These are phyloP conservation scores for Cladopsammia gracilis DNA, from an alignment of 64 coral and sea anemone species.

Conservation along the genomic window DNA sequence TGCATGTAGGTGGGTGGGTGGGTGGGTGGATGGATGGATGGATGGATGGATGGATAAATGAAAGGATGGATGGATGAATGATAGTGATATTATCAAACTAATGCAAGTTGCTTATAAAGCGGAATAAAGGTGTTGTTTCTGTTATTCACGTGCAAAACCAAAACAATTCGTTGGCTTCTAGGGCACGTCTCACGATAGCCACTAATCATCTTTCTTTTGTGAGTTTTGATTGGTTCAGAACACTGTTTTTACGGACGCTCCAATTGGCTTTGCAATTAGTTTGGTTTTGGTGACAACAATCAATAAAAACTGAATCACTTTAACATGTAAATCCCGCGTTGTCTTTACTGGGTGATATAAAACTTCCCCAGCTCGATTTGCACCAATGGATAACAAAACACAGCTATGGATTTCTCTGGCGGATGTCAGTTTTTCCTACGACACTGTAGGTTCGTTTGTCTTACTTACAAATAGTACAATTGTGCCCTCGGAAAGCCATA, in stretches of 20 bases:
- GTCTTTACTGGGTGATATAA: not conserved
- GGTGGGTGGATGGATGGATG: too few relatives aligned
- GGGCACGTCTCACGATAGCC: too few relatives aligned
- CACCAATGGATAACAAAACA: not conserved
- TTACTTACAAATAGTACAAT: conserved; percentile 9
- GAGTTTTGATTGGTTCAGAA: not conserved
- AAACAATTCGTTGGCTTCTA: too few relatives aligned
- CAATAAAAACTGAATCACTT: too few relatives aligned
- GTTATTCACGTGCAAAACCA: too few relatives aligned
- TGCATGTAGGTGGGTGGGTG: too few relatives aligned
- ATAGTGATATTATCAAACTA: too few relatives aligned
- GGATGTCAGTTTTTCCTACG: not conserved
- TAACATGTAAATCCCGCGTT: not conserved
- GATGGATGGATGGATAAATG: too few relatives aligned
- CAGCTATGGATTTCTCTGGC: not conserved
- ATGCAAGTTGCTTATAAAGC: too few relatives aligned
- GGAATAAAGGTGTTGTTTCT: too few relatives aligned
- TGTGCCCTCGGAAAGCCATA: not conserved
- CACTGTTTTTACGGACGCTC: not conserved
- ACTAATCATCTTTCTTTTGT: too few relatives aligned
- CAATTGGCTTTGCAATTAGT: not conserved
- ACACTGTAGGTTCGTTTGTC: not conserved
- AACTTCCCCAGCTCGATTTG: not conserved
- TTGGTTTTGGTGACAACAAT: not conserved
- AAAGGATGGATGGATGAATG: too few relatives aligned